Base-by-base conservation (phyloP, 2,113 vertebrate species). In the Melanotaenia duboulayi region DNA sequence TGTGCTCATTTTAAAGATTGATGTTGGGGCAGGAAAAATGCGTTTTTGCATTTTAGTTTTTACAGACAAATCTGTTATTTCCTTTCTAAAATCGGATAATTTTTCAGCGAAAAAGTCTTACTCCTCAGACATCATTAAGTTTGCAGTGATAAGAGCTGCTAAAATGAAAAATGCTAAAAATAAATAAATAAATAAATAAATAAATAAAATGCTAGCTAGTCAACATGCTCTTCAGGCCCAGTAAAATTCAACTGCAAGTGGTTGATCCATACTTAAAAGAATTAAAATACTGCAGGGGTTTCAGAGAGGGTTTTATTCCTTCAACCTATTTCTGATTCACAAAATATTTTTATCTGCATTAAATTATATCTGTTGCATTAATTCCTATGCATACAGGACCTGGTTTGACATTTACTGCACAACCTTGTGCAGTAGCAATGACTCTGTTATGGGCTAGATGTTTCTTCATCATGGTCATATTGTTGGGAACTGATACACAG, bases 381-480 rank as follows among this genome's bases (percentile, higher is more conserved):
- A 17, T 16, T 17, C 1, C 17, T 35, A 0, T 58, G 8, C 7
- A 22, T 39, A 22, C 84, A 93, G 92, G 92, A 48, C 92, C 90
- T 48, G 90, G 92, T 22, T 71, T 93, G 83, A 89, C 89, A 11
- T 93, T 93, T 71, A 93, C 93, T n/a, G 90, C 91, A 10, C 92
- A 94, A 68, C 92, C 91, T 12, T 82, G 90, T 2, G 92, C 91
- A 24, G 84, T 94, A 11, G 91, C 92, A 50, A 92, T 94, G 92
- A 94, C 92, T 60, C 92, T 93, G 80, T 49, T 93, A 20, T 93
- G 92, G 92, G 46, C 91, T 0, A 78, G 89, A 13, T 93, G 89
- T 65, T 93, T 93, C 88, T 93, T 92, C 61, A 61, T 97, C 90
- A 97, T 97, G 96, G 91, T 97, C n/a, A 95, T 97, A 78, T 91